phyloP scores from a whole-genome alignment of 2,888 invertebrate genomes.

The Nudaria mundana region DNA sequence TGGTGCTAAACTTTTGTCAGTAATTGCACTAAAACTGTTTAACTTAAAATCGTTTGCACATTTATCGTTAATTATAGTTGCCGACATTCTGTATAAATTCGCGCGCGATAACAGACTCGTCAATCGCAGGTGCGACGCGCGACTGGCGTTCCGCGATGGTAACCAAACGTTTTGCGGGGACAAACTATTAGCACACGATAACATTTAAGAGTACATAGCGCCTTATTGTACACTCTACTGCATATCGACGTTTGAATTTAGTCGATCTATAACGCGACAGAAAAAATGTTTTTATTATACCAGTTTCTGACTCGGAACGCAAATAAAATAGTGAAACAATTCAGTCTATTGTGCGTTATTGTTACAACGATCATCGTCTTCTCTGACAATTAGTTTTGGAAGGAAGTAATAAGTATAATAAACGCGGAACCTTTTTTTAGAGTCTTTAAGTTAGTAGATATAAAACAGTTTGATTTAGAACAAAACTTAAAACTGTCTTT shows the following conservation, averaged over 20 bases:
- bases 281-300: constrained; percentile 36
- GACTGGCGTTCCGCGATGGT: constrained; percentile 56
- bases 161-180: constrained; percentile 60
- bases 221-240: constrained; percentile 31
- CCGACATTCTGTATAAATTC: constrained; percentile 66
- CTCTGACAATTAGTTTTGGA: constrained; percentile 15
- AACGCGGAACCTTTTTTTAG: constrained; percentile 15
- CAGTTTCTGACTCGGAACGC: constrained; percentile 47
- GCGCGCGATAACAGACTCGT: constrained; percentile 57
- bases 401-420: constrained; percentile 24
- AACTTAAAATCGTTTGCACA: constrained; percentile 62
- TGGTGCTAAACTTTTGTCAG: constrained; percentile 65
- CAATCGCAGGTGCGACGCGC: constrained; percentile 58
- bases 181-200: constrained; percentile 61
- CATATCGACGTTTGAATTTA: constrained; percentile 32
- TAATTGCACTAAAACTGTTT: constrained; percentile 65
- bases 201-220: constrained; percentile 41
- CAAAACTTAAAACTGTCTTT: constrained; percentile 1
- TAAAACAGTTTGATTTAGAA: constrained; percentile 4
- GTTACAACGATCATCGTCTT: constrained; percentile 9
- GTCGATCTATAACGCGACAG: constrained; percentile 31
- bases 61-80: constrained; percentile 66
- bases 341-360: constrained; percentile 35
- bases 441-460: constrained; percentile 5
- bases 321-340: constrained; percentile 32